Percentiles rank a stretch among this genome's conserved stretches.
phyloP scores from a whole-genome alignment of 2,797 vertebrate genomes.

The Typhlichthys eigenmanni region DNA sequence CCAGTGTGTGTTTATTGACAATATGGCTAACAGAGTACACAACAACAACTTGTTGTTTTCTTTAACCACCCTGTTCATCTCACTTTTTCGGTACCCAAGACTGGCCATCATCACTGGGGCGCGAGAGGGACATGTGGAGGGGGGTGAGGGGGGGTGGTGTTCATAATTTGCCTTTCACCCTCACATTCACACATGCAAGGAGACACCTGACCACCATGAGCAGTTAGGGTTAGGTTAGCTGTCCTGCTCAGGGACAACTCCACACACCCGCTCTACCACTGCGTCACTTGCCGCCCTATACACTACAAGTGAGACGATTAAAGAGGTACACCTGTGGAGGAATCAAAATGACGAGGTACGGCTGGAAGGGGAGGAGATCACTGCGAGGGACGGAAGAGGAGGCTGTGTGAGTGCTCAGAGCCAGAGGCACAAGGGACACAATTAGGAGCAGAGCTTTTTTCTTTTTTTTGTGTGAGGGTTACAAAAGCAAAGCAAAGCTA shows the following conservation, averaged over 20 bases:
- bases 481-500: constrained; percentile 69
- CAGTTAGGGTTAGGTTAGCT: background rate
- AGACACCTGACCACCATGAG: no score
- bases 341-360: constrained; percentile 60
- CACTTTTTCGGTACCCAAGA: constrained; percentile 57
- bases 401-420: constrained; percentile 61
- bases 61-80: constrained; percentile 35
- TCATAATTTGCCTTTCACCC: no score
- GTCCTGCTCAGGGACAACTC: constrained; percentile 45
- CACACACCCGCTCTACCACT: constrained; percentile 57
- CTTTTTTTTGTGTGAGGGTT: constrained; percentile 53
- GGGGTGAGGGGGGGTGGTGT: background rate
- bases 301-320: constrained; percentile 65
- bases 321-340: constrained; percentile 71
- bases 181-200: no score
- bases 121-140: constrained; percentile 35
- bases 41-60: constrained; percentile 51
- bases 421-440: constrained; percentile 66
- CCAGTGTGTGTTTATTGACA: constrained; percentile 25
- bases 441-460: constrained; percentile 68
- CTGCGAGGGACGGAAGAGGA: constrained; percentile 65
- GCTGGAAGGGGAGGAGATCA: constrained; percentile 58
- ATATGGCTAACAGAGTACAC: constrained; percentile 35
- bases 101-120: constrained; percentile 48
- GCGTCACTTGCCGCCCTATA: no score